Evolutionary conservation across 2,888 invertebrate species (phyloP), one percentile per base, ranked within the genome.

Genomic region (Alsophila aescularia): DNA sequence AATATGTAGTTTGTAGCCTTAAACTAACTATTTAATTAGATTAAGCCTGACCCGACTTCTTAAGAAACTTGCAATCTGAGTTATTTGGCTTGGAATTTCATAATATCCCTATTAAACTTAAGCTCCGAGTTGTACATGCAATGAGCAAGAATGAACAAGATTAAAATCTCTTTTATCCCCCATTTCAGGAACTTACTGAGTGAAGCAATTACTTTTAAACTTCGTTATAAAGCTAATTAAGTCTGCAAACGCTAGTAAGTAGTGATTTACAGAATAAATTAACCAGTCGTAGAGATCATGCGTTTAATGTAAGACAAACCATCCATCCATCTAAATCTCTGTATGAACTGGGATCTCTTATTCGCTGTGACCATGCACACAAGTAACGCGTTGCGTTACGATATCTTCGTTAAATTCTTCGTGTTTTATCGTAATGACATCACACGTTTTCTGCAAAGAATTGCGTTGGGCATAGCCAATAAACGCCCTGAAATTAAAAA

Each of bases 171-270:
- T 37, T 49, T 59, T 52, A 53, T 44, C 48, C 54, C 54, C 51
- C 44, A 57, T 58, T n/a, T 59, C 57, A 51, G 53, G 52, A 64
- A 58, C 50, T 60, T 51, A 45, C 57, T 53, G 58, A 67, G 62
- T 54, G 54, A 64, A 56, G 54, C 58, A 69, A 70, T 72, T 73
- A 64, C 52, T 66, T 64, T 64, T 55, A 50, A 62, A 70, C 61
- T 69, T 66, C 59, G 50, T 53, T 52, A 61, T 54, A 52, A 56
- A 63, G 60, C 56, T 65, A 72, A 69, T 72, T 65, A 59, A 45
- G 35, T 37, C 32, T 36, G 42, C 35, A 35, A 24, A 44, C 29
- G n/a, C 32, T 32, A 12, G 13, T 12, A 4, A 43, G 18, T 36
- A 37, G 18, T 43, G 13, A 36, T 10, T 29, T 18, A 36, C 16